Percentiles rank a stretch among this genome's conserved stretches.
These are phyloP conservation scores for Microcebus lehilahytsara DNA, from an alignment of 2,113 vertebrate genomes.

Conservation along the genomic window DNA sequence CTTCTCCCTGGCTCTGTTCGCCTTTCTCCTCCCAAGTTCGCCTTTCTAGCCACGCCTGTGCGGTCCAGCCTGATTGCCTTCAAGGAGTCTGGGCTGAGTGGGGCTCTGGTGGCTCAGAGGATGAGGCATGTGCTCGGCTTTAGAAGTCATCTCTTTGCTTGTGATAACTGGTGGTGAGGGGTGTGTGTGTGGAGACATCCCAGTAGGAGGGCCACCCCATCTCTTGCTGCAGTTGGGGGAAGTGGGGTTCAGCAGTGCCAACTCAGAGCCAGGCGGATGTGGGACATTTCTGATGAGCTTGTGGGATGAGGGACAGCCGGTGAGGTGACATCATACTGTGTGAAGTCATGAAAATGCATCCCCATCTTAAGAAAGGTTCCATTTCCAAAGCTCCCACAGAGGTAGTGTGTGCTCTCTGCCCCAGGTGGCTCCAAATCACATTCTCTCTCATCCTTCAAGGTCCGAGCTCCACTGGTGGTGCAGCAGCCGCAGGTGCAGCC, in stretches of 20 bases:
- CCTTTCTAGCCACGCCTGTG: background rate
- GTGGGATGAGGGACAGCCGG: background rate
- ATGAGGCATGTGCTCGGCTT: background rate
- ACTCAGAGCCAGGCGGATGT: background rate
- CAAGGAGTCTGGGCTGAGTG: background rate
- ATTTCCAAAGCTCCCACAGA: background rate
- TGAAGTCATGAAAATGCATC: background rate
- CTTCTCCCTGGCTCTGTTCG: background rate
- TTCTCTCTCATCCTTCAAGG: conserved; percentile 67
- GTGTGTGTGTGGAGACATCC: background rate
- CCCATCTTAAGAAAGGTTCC: background rate
- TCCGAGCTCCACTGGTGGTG: conserved; percentile 83
- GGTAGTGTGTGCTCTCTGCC: background rate
- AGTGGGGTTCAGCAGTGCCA: background rate
- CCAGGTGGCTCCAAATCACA: background rate
- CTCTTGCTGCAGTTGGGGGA: background rate
- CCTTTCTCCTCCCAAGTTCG: background rate
- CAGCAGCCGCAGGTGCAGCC: conserved; percentile 82
- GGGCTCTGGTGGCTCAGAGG: background rate
- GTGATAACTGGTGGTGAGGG: background rate
- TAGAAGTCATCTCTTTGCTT: background rate
- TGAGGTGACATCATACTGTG: background rate
- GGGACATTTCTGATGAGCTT: background rate
- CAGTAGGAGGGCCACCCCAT: background rate
- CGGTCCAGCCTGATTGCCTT: background rate